phyloP scores from a whole-genome alignment of 1,140 invertebrate genomes.

The Copidosoma floridanum region DNA sequence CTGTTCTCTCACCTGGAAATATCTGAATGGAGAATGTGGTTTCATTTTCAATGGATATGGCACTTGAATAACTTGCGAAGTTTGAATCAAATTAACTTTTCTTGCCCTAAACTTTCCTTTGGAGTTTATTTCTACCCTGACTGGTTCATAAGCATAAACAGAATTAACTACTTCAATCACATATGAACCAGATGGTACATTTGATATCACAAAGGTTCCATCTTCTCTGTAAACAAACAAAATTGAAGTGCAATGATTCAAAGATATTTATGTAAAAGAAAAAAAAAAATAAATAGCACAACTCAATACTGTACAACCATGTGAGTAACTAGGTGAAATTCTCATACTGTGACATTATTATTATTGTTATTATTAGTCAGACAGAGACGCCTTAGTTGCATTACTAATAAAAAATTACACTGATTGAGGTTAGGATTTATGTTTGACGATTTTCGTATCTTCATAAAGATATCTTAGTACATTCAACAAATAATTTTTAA shows the following conservation, averaged over 20 bases:
- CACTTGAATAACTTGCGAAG: conserved; percentile 81
- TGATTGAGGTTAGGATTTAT: no score
- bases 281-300: neutral
- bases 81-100: conserved; percentile 93
- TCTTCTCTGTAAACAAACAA: conserved; percentile 67
- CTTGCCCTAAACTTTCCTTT: conserved; percentile 95
- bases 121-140: conserved; percentile 91
- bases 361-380: no score
- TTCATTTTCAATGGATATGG: conserved; percentile 90
- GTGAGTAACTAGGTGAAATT: no score
- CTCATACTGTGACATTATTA: no score
- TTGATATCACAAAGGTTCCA: conserved; percentile 88
- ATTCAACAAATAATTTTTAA: no score
- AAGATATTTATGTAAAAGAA: neutral
- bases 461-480: no score
- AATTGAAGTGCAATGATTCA: neutral
- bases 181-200: conserved; percentile 92
- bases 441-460: no score
- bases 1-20: conserved; percentile 92
- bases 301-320: neutral
- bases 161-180: conserved; percentile 91
- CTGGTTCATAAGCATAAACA: conserved; percentile 87
- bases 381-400: no score
- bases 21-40: conserved; percentile 76
- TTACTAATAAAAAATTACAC: no score